Conservation (phyloP, 2,888 invertebrate genomes). For the Koerneria pararmatus region DNA sequence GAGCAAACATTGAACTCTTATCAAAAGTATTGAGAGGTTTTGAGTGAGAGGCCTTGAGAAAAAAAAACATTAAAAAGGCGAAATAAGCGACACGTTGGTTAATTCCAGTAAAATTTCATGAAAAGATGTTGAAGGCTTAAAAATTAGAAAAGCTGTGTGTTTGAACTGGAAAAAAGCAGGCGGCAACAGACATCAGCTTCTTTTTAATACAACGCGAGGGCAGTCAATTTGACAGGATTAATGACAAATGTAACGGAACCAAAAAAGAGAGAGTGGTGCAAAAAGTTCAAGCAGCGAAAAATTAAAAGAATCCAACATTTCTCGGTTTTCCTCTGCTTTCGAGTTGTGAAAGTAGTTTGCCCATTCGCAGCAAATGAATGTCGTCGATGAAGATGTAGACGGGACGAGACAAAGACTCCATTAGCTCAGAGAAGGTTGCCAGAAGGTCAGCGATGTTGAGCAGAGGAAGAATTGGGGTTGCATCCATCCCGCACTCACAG, state of each 20-base stretch:
- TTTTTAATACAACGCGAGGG: too few relatives aligned
- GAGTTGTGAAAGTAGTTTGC: conserved; percentile 39
- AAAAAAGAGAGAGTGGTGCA: background rate
- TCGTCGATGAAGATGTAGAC: conserved; percentile 56
- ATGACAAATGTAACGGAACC: background rate
- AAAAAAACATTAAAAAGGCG: background rate
- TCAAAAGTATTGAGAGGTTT: too few relatives aligned
- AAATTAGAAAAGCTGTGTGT: too few relatives aligned
- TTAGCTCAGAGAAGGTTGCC: conserved; percentile 13
- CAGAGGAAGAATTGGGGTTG: conserved; percentile 9
- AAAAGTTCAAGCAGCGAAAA: background rate
- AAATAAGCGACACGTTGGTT: too few relatives aligned
- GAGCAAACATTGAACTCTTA: too few relatives aligned
- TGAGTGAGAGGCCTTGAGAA: background rate
- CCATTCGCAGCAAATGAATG: conserved; percentile 47
- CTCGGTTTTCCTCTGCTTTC: conserved; percentile 27
- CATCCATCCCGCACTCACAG: conserved; percentile 9
- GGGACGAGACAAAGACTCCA: conserved; percentile 37
- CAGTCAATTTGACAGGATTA: too few relatives aligned
- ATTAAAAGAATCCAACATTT: background rate
- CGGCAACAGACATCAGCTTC: too few relatives aligned
- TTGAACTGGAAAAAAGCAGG: too few relatives aligned
- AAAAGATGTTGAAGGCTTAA: too few relatives aligned
- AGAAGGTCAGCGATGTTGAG: background rate
- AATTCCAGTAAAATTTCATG: too few relatives aligned